A percentile compares a stretch with the other conserved stretches of the same genome.
Conservation (phyloP, 2,888 invertebrate species). For the Drosophila planitibia region DNA sequence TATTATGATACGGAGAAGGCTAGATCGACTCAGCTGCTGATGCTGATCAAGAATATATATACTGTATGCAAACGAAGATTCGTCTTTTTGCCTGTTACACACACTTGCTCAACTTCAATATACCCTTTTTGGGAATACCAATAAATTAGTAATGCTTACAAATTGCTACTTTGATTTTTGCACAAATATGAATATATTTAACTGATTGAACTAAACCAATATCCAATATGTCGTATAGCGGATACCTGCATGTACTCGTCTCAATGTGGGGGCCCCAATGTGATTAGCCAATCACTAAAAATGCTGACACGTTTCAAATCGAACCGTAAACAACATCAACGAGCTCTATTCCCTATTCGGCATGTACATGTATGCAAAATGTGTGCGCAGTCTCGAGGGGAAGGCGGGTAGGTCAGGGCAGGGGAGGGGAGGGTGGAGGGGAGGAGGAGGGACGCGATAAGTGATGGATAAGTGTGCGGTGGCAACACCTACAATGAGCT, state of each 20-base stretch:
- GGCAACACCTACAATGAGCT: conserved; percentile 81
- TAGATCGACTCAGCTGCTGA: not conserved
- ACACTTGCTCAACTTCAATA: not conserved
- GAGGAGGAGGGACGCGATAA: not conserved
- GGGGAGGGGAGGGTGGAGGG: too few species aligned
- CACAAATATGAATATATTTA: not conserved
- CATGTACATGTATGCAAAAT: conserved; percentile 10
- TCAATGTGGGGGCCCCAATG: not conserved
- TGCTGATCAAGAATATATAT: not conserved
- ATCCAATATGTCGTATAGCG: not conserved
- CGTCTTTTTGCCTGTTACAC: not conserved
- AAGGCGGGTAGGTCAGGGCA: not conserved
- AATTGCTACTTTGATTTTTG: not conserved
- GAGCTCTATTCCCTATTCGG: not conserved
- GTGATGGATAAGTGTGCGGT: conserved; percentile 55
- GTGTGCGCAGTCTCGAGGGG: not conserved
- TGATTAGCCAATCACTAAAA: conserved; percentile 10
- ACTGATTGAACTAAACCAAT: not conserved
- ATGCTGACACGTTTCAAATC: conserved; percentile 15
- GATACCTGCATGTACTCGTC: not conserved
- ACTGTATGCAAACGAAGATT: not conserved
- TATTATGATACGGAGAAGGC: not conserved
- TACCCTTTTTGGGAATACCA: not conserved
- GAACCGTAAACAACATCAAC: not conserved
- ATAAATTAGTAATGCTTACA: not conserved